Evolutionary conservation across 2,113 vertebrate genomes (phyloP), one percentile per base, ranked within the genome.

Genomic region (Picathartes gymnocephalus): DNA sequence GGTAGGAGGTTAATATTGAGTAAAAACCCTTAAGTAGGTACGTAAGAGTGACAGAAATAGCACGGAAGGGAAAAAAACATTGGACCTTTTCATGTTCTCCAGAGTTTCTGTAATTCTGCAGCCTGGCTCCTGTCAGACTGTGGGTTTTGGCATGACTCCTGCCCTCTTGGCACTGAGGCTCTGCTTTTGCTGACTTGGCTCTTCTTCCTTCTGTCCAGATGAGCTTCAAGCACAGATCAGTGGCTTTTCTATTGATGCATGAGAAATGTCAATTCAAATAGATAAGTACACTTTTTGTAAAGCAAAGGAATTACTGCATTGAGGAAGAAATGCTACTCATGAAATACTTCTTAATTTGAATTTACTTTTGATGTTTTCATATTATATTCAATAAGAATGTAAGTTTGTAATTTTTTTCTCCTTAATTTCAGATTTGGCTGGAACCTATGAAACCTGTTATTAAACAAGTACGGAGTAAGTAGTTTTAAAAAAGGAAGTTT

Each of bases 381-480:
- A 10, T 54, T 66, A 12, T 51, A 71, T 78, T 83, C 58, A 92
- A 83, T 88, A 35, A 4, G 17, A 58, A 48, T 64, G 37, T 35
- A 12, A 17, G 56, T 89, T 87, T 81, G 60, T 57, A 39, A 60
- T 68, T 80, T 78, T 94, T 95, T 88, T 95, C 93, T 81, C 93
- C 96, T 94, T 90, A 42, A 91, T 96, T 97, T 81, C 95, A 99
- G 99, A 98, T 99, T 95, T 99, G 99, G 99, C 97, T 99, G 93
- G 99, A 99, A 81, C 98, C 99, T 37, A 98, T 98, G 92, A 99
- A 99, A 95, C 98, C 98, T 88, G 90, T 99, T 83, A 92, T 97
- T 91, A 99, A 98, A 95, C 99, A 99, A 99, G 97, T 99, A 88
- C 98, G 98, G 98, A 98, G 99, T 99, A 98, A 99, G 99, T 98